phyloP scores from a whole-genome alignment of 2,888 invertebrate genomes.

The Autographa pulchrina region DNA sequence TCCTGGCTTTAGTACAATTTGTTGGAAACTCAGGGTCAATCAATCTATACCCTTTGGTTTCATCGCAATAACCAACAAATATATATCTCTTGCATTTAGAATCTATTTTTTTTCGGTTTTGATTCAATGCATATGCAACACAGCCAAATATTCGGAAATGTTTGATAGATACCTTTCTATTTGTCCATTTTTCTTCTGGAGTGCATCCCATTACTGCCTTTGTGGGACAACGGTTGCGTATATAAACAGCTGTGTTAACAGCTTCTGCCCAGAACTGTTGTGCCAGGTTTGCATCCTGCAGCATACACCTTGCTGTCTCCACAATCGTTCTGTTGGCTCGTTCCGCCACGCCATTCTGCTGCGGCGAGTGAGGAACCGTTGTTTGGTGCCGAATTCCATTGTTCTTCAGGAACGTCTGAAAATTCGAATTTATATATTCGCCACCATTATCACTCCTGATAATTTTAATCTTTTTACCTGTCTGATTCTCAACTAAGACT shows the following conservation, averaged over 20 bases:
- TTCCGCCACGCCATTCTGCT: no score
- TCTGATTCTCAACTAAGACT: background rate
- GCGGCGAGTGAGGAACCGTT: no score
- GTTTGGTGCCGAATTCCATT: no score
- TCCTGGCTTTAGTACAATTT: slow-evolving; percentile 7
- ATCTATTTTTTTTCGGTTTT: background rate
- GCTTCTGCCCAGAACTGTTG: slow-evolving; percentile 7
- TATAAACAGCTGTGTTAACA: slow-evolving; percentile 1
- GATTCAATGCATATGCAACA: background rate
- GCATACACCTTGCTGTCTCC: background rate
- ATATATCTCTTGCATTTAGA: slow-evolving; percentile 5
- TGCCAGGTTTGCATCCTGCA: background rate
- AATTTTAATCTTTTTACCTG: no score
- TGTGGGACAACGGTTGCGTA: background rate
- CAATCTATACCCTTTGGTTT: slow-evolving; percentile 16
- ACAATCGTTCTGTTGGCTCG: background rate
- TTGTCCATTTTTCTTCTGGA: slow-evolving; percentile 2
- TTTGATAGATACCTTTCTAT: background rate
- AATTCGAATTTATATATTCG: no score
- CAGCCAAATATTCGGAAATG: background rate
- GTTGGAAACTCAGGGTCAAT: slow-evolving; percentile 11
- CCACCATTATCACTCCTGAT: no score
- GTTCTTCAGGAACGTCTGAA: no score
- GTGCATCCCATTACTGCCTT: background rate
- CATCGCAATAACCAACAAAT: slow-evolving; percentile 16